phyloP scores from a whole-genome alignment of 2,797 vertebrate genomes.

The Falco cherrug region DNA sequence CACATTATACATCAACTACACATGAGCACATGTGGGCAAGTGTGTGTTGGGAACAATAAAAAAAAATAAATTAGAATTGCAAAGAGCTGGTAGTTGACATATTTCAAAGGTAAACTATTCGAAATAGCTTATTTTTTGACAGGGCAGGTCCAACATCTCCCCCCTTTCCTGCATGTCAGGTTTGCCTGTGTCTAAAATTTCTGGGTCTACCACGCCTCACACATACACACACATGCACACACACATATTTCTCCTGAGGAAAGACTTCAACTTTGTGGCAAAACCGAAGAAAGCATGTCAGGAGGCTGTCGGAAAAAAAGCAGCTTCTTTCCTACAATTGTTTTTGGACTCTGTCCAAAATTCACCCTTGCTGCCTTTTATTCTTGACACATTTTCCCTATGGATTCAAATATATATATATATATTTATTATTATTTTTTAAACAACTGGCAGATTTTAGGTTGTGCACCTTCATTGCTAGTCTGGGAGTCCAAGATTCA shows the following conservation, averaged over 20 bases:
- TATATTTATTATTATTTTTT: no score
- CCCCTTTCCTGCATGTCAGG: conserved; percentile 27
- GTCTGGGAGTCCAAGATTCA: conserved; percentile 39
- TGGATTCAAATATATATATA: conserved; percentile 8
- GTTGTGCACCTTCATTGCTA: conserved; percentile 14
- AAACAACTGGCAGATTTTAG: conserved; percentile 69
- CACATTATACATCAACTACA: background rate
- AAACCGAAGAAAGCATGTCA: conserved; percentile 73
- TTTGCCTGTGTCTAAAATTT: conserved; percentile 65
- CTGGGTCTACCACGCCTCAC: conserved; percentile 7
- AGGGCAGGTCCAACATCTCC: background rate
- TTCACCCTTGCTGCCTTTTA: conserved; percentile 50
- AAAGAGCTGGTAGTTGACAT: conserved; percentile 26
- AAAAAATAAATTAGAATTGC: conserved; percentile 45
- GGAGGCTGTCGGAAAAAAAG: conserved; percentile 19
- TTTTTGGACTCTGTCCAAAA: conserved; percentile 75
- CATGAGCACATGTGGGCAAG: background rate
- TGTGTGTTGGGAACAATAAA: background rate
- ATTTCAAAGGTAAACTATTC: conserved; percentile 62
- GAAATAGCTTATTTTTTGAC: conserved; percentile 63
- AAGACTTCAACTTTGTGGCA: conserved; percentile 70
- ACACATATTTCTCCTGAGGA: conserved; percentile 67
- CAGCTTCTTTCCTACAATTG: conserved; percentile 43
- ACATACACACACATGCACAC: no score
- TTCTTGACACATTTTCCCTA: conserved; percentile 74